Evolutionary conservation across 2,888 invertebrate species (phyloP).

Genomic region (Amphipoea oculea): DNA sequence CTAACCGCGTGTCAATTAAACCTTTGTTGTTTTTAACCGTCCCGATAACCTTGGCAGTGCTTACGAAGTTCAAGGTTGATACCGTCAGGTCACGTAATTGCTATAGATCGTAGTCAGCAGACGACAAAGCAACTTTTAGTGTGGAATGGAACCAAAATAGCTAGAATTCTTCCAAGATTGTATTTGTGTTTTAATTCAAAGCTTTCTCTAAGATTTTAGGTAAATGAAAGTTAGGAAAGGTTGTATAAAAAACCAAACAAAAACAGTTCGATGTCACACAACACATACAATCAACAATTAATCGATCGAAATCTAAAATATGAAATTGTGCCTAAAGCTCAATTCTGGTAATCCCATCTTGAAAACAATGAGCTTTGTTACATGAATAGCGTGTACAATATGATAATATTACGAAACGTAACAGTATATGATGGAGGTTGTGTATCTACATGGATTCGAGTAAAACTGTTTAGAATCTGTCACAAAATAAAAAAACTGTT

Average conservation of each 20-base stretch:
- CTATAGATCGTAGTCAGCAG: constrained; percentile 45
- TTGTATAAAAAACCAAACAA: neutral
- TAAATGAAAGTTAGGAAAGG: neutral
- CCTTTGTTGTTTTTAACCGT: constrained; percentile 48
- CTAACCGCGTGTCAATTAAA: constrained; percentile 51
- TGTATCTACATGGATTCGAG: no score
- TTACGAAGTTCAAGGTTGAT: constrained; percentile 62
- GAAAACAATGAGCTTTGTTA: neutral
- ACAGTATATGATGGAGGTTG: neutral
- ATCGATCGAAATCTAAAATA: neutral
- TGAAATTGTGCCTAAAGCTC: neutral
- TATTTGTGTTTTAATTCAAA: constrained; percentile 1
- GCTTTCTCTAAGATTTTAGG: neutral
- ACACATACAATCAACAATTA: neutral
- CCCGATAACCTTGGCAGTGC: constrained; percentile 55
- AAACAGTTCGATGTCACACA: neutral
- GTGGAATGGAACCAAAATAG: constrained; percentile 23
- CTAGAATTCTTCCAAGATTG: constrained; percentile 3
- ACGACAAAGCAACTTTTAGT: constrained; percentile 35
- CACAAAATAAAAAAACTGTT: no score
- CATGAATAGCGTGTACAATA: neutral
- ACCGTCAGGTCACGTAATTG: constrained; percentile 58
- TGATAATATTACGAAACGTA: neutral
- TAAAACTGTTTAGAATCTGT: no score
- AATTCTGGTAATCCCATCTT: neutral